Evolutionary conservation across 2,888 invertebrate species (phyloP), one percentile per base, ranked within the genome.

Genomic region (Erebia ligea): DNA sequence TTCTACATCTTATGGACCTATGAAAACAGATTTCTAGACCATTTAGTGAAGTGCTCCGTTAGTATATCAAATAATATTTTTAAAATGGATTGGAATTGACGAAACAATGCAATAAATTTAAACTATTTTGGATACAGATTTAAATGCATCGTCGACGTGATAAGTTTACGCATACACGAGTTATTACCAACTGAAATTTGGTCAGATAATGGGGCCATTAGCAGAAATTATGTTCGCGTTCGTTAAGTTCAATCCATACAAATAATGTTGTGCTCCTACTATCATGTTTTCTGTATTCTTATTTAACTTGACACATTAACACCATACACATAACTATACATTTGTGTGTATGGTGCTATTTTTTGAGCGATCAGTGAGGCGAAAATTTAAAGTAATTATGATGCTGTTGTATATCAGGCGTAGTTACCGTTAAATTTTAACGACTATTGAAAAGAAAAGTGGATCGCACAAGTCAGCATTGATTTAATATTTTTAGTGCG

Each of bases 161-260:
- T 62, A 62, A 62, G 62, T 62, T 62, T 62, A 62, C 21, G 25
- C 62, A 62, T 62, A 62, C 61, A 45, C 45, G 62, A 45, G 48
- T 48, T 48, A 62, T 62, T 62, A 48, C 62, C 62, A 6, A 62
- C 62, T 62, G 62, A 62, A 62, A 48, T 62, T 62, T 48, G 62
- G 62, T 62, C 48, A 62, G 62, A 62, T 62, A 62, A 62, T 62
- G 45, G 62, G 45, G 21, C 62, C 48, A 62, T 62, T 62, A 62
- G 62, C 45, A 62, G 62, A 48, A 62, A 62, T 62, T 62, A 62
- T 62, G 62, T 48, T 25, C 48, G 48, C 62, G 21, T 62, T 45
- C 62, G 48, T 62, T 17, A 8, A 21, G 62, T 15, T 62, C 21
- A 62, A 62, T 62, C 48, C 48, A 62, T 62, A 62, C 62, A 48